Percentiles rank a stretch among this genome's conserved stretches.
phyloP scores from a whole-genome alignment of 2,888 invertebrate genomes.

The Apodemia zela region DNA sequence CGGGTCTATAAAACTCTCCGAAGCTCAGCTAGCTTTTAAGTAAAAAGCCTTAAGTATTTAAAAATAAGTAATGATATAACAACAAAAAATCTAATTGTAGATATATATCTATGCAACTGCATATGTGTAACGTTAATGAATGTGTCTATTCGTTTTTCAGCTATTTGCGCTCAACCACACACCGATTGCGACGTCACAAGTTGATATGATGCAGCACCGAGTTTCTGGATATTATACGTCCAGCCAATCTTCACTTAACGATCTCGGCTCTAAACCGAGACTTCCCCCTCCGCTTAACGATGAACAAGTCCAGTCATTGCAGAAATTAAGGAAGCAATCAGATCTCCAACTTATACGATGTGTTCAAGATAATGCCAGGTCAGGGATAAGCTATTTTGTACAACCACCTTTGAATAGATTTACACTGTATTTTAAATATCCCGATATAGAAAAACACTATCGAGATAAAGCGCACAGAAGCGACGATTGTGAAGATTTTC shows the following conservation, averaged over 20 bases:
- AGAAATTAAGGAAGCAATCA: conserved; percentile 92
- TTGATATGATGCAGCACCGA: conserved; percentile 87
- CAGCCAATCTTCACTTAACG: conserved; percentile 85
- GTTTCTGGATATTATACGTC: conserved; percentile 95
- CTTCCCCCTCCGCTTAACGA: conserved; percentile 82
- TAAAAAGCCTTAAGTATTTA: too few relatives aligned
- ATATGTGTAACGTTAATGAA: background rate
- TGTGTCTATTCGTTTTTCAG: conserved; percentile 49
- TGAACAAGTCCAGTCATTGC: conserved; percentile 82
- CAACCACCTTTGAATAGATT: conserved; percentile 90
- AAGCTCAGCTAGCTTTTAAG: too few relatives aligned
- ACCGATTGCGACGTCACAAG: conserved; percentile 81
- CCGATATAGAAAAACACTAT: conserved; percentile 90
- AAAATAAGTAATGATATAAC: too few relatives aligned
- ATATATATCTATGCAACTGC: too few relatives aligned
- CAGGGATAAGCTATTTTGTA: conserved; percentile 90
- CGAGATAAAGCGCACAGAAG: conserved; percentile 90
- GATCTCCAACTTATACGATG: conserved; percentile 93
- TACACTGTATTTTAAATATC: conserved; percentile 90
- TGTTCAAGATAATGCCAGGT: conserved; percentile 92
- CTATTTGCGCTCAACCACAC: conserved; percentile 83
- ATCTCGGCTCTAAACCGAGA: conserved; percentile 46
- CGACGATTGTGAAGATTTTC: conserved; percentile 83
- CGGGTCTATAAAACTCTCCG: too few relatives aligned
- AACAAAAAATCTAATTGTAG: too few relatives aligned